Conservation (phyloP, 53 echinoderm and acorn worm genomes). For the Paelopatides confundens region DNA sequence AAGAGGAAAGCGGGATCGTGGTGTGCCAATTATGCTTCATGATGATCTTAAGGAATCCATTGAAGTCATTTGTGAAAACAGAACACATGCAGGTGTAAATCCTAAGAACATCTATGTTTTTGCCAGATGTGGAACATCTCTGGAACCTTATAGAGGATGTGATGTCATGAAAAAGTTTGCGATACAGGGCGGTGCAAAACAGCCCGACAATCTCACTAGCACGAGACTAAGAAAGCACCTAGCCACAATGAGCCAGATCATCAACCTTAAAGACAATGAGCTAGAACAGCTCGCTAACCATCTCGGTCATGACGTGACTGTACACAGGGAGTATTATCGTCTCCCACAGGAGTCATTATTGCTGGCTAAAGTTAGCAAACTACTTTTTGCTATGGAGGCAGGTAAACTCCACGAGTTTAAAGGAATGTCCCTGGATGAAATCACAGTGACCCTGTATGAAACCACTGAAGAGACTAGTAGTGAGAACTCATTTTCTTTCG, state of each 20-base stretch:
- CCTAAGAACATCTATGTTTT: background rate
- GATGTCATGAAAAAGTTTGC: background rate
- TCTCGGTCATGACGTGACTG: conserved; percentile 60
- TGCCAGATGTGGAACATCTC: background rate
- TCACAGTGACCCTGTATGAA: too few species aligned
- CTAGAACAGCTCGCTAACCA: conserved; percentile 67
- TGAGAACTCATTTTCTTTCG: too few species aligned
- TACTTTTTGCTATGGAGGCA: conserved; percentile 24
- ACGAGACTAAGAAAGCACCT: conserved; percentile 70
- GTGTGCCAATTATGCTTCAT: conserved; percentile 33
- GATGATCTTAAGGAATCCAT: background rate
- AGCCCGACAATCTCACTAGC: conserved; percentile 55
- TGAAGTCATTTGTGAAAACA: conserved; percentile 38
- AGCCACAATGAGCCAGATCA: conserved; percentile 52
- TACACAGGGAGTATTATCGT: conserved; percentile 64
- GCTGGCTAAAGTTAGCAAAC: conserved; percentile 68
- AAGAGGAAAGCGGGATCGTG: conserved; percentile 35
- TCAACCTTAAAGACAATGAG: conserved; percentile 58
- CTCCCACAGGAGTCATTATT: conserved; percentile 48
- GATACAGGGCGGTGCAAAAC: too few species aligned
- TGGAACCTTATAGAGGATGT: too few species aligned
- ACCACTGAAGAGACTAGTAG: too few species aligned
- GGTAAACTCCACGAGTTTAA: conserved; percentile 13
- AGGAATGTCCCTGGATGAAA: conserved; percentile 50
- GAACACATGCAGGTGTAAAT: background rate